Conservation (phyloP, 1,140 invertebrate genomes). For the Limonius californicus region DNA sequence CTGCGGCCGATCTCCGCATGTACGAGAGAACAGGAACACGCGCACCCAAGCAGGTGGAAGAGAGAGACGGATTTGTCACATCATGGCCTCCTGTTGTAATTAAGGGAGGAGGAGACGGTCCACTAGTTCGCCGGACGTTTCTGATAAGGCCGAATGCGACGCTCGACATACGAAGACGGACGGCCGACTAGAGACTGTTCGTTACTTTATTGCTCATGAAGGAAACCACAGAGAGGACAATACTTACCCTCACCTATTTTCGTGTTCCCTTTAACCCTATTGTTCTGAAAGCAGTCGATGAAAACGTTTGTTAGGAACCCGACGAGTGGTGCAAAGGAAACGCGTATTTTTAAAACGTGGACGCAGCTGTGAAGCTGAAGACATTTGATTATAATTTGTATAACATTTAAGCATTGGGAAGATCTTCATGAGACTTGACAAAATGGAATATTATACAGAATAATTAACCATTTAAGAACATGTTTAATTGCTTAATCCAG, state of each 20-base stretch:
- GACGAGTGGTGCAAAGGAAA: no score
- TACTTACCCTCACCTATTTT: background rate
- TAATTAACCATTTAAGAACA: no score
- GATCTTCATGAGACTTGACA: background rate
- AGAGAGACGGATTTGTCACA: conserved; percentile 14
- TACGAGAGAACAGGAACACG: conserved; percentile 1
- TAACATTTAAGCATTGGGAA: background rate
- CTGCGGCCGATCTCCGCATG: conserved; percentile 17
- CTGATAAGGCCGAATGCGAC: conserved; percentile 11
- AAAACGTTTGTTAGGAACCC: background rate
- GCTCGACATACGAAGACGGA: conserved; percentile 16
- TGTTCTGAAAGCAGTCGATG: background rate
- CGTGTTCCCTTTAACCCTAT: background rate
- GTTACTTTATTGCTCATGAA: background rate
- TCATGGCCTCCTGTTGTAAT: conserved; percentile 21
- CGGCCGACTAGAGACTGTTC: conserved; percentile 7
- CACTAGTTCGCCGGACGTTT: conserved; percentile 11
- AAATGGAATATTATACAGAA: no score
- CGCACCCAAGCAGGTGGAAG: background rate
- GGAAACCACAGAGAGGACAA: background rate
- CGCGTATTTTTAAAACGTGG: no score
- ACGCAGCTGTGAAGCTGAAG: no score
- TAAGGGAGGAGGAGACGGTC: conserved; percentile 16
- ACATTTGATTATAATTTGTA: background rate
- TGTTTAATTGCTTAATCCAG: no score